Conservation (phyloP, 2,113 vertebrate genomes). For the Caranx melampygus region DNA sequence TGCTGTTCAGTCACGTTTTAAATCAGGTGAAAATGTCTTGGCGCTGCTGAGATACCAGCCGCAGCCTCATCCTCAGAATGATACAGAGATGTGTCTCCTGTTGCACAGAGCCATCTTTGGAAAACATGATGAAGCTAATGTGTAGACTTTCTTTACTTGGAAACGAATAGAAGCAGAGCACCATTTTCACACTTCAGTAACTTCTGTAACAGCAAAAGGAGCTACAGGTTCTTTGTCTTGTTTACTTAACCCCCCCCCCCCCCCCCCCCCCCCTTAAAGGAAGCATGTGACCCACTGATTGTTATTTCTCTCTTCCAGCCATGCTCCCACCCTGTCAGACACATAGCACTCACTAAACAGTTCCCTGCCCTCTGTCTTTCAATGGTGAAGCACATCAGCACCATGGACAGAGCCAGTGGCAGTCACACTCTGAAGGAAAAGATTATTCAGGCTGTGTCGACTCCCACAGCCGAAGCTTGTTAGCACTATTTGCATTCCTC, state of each 20-base stretch:
- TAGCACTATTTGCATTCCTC: constrained; percentile 61
- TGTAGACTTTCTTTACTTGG: background rate
- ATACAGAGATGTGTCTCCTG: background rate
- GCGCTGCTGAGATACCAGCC: background rate
- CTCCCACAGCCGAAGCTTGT: constrained; percentile 47
- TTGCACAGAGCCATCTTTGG: background rate
- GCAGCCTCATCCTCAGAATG: background rate
- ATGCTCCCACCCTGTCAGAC: background rate
- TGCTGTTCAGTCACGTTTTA: background rate
- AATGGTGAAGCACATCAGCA: constrained; percentile 34
- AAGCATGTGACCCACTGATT: constrained; percentile 32
- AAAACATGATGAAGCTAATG: background rate
- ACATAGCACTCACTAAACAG: constrained; percentile 29
- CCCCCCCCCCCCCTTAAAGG: background rate
- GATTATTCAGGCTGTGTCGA: constrained; percentile 28
- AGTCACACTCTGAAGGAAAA: constrained; percentile 18
- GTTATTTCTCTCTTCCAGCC: constrained; percentile 19
- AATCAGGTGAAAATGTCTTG: background rate
- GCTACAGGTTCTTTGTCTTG: background rate
- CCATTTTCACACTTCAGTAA: background rate
- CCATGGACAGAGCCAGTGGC: constrained; percentile 48
- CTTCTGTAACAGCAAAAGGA: constrained; percentile 23
- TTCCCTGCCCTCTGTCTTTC: constrained; percentile 45
- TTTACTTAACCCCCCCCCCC: constrained; percentile 3
- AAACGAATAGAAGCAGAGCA: background rate